A percentile compares a stretch with the other conserved stretches of the same genome.
These are phyloP conservation scores for Ophion ventricosus DNA, from an alignment of 2,888 invertebrate species.

Conservation along the genomic window DNA sequence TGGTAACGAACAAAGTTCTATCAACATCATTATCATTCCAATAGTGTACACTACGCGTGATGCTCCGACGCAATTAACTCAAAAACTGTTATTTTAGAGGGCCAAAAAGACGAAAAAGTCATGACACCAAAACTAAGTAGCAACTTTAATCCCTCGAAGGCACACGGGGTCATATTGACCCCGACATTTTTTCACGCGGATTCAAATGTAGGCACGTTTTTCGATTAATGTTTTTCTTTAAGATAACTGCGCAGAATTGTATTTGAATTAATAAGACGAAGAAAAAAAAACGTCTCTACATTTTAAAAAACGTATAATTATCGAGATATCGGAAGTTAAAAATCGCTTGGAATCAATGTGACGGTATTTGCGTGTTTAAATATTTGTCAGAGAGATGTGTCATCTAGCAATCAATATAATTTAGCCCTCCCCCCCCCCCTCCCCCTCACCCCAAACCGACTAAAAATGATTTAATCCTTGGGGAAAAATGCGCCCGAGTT, in stretches of 20 bases:
- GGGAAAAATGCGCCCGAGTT: neutral
- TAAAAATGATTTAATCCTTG: neutral
- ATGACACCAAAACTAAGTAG: neutral
- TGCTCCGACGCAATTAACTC: neutral
- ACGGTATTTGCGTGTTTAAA: too few species aligned
- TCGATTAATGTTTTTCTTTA: neutral
- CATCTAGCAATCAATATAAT: too few species aligned
- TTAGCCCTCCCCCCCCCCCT: too few species aligned
- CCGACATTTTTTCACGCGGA: neutral
- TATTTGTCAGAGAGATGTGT: too few species aligned
- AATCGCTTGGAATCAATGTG: neutral
- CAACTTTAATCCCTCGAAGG: neutral
- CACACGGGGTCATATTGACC: neutral
- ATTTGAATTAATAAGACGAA: neutral
- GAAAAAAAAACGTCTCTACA: too few species aligned
- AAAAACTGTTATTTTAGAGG: neutral
- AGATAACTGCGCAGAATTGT: neutral
- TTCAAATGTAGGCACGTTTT: neutral
- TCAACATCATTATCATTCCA: neutral
- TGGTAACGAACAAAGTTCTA: neutral
- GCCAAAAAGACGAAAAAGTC: neutral
- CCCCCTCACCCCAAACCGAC: too few species aligned
- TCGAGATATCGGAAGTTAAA: neutral
- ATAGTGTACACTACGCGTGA: neutral
- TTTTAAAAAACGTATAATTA: neutral